A percentile compares a stretch with the other conserved stretches of the same genome.
These are phyloP conservation scores for Chironomus striatipennis DNA, from an alignment of 1,140 invertebrate species.

Conservation along the genomic window DNA sequence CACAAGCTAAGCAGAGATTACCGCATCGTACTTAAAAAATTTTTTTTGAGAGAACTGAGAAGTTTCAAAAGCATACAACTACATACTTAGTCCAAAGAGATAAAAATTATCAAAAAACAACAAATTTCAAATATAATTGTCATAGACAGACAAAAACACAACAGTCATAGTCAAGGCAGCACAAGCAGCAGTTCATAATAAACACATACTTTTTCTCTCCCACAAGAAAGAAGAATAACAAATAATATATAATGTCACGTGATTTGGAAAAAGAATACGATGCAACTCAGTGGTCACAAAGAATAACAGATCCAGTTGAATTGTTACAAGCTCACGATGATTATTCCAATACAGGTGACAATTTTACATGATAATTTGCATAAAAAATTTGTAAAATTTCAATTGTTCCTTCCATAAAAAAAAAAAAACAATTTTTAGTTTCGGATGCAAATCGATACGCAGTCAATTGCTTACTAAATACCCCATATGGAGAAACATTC, in stretches of 20 bases:
- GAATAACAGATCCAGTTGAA: not conserved
- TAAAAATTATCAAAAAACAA: not conserved
- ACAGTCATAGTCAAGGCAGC: not conserved
- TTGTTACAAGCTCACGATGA: not conserved
- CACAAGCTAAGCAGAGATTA: not conserved
- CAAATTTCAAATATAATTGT: not conserved
- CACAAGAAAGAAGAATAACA: not conserved
- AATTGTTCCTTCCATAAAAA: not conserved
- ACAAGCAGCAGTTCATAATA: not conserved
- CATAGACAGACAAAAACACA: not conserved
- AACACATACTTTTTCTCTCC: constrained; percentile 16
- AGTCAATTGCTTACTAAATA: not conserved
- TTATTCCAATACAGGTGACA: not conserved
- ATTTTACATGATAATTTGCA: not conserved
- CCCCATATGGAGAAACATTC: not conserved
- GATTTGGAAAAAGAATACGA: constrained; percentile 10
- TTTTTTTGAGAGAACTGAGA: not conserved
- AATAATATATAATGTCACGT: not conserved
- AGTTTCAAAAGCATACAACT: not conserved
- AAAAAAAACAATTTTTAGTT: not conserved
- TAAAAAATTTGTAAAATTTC: not conserved
- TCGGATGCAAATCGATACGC: constrained; percentile 19
- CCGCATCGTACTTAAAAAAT: not conserved
- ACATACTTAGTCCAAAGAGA: not conserved
- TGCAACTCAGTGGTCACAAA: not conserved